phyloP scores from a whole-genome alignment of 1,140 invertebrate genomes.

The Meloidogyne exigua region DNA sequence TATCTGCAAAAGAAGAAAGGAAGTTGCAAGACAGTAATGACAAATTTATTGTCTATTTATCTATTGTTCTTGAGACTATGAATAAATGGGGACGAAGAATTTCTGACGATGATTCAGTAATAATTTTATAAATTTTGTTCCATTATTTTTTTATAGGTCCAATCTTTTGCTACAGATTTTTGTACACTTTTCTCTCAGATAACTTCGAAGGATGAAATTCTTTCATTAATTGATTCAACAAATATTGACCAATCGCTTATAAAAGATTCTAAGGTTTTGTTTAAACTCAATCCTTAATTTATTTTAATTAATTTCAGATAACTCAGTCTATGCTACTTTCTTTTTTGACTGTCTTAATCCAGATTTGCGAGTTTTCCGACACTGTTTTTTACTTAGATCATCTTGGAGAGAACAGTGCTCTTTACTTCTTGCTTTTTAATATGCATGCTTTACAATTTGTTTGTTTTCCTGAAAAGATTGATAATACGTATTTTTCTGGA shows the following conservation, averaged over 20 bases:
- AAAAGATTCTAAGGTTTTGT: constrained; percentile 9
- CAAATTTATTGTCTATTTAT: background rate
- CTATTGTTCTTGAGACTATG: background rate
- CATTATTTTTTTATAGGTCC: background rate
- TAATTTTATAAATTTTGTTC: background rate
- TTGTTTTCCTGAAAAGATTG: background rate
- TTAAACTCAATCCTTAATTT: background rate
- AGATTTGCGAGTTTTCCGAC: background rate
- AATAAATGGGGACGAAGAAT: background rate
- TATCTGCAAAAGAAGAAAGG: constrained; percentile 19
- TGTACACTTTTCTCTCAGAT: constrained; percentile 4
- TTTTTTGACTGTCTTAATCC: background rate
- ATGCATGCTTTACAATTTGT: background rate
- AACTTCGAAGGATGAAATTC: background rate
- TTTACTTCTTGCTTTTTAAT: background rate
- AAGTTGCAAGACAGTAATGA: background rate
- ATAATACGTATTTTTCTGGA: background rate
- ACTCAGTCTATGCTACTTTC: background rate
- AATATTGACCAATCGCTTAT: constrained; percentile 11
- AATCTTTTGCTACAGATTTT: background rate
- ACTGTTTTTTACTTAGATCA: background rate
- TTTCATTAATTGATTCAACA: background rate
- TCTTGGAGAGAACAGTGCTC: background rate
- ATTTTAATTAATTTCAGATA: no score
- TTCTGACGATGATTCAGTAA: background rate